A percentile compares a stretch with the other conserved stretches of the same genome.
These are phyloP conservation scores for Camponotus floridanus DNA, from an alignment of 1,140 invertebrate genomes.

Conservation along the genomic window DNA sequence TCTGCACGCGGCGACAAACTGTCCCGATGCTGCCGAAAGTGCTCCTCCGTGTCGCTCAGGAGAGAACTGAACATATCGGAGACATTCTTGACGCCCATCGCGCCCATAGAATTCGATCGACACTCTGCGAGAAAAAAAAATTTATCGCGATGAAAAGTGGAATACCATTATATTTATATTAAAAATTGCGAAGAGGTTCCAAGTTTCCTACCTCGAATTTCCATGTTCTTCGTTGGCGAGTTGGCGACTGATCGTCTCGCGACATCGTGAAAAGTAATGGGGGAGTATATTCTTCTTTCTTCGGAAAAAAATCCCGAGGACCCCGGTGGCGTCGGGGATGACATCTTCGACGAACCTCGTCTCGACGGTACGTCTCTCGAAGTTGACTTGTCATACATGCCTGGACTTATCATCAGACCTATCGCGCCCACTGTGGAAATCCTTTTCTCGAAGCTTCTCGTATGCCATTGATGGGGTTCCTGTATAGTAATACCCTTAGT, in stretches of 20 bases:
- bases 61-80: slow-evolving; percentile 86
- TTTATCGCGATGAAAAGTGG: not conserved
- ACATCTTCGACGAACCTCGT: slow-evolving; percentile 78
- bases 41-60: slow-evolving; percentile 87
- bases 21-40: slow-evolving; percentile 86
- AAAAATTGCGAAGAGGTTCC: not conserved
- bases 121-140: slow-evolving; percentile 80
- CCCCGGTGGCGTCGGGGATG: slow-evolving; percentile 76
- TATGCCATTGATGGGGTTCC: slow-evolving; percentile 84
- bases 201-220: slow-evolving; percentile 77
- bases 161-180: too few species aligned
- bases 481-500: slow-evolving; percentile 82
- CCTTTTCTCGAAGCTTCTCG: slow-evolving; percentile 75
- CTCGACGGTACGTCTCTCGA: slow-evolving; percentile 70
- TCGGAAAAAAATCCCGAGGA: slow-evolving; percentile 82
- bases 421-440: slow-evolving; percentile 67
- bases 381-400: slow-evolving; percentile 63
- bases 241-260: slow-evolving; percentile 91
- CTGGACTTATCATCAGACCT: slow-evolving; percentile 63
- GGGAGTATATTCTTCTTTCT: slow-evolving; percentile 91
- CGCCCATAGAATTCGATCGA: slow-evolving; percentile 88
- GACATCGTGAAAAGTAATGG: slow-evolving; percentile 94
- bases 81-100: slow-evolving; percentile 84
- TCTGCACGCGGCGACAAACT: slow-evolving; percentile 72
- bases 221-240: slow-evolving; percentile 88